Evolutionary conservation across 2,797 vertebrate species (phyloP).

Genomic region (Mastacembelus armatus): DNA sequence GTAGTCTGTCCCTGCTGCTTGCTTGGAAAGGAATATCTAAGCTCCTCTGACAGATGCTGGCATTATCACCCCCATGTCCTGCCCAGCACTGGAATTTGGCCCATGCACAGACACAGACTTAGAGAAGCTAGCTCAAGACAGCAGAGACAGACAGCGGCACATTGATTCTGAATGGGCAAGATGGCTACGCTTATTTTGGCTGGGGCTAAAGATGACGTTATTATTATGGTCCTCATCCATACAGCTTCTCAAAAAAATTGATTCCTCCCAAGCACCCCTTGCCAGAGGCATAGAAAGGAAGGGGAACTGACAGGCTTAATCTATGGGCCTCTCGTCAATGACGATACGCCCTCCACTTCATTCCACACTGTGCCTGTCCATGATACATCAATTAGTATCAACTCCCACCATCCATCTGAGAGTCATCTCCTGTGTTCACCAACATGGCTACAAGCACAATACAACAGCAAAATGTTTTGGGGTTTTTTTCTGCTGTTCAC

Average conservation of each 20-base stretch:
- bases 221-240: constrained; percentile 68
- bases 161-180: constrained; percentile 67
- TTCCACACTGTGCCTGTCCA: constrained; percentile 69
- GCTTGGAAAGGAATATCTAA: constrained; percentile 82
- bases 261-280: constrained; percentile 69
- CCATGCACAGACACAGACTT: constrained; percentile 62
- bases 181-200: constrained; percentile 74
- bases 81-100: constrained; percentile 62
- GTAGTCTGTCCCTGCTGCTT: constrained; percentile 78
- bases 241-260: constrained; percentile 71
- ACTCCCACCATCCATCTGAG: constrained; percentile 50
- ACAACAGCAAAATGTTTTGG: constrained; percentile 24
- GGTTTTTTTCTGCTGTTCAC: constrained; percentile 25
- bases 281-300: constrained; percentile 73
- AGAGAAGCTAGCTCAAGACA: constrained; percentile 54
- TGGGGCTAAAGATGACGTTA: constrained; percentile 66
- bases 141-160: constrained; percentile 57
- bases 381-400: constrained; percentile 77
- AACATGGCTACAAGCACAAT: constrained; percentile 30
- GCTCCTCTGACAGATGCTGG: constrained; percentile 79
- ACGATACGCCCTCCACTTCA: constrained; percentile 71
- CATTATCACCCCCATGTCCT: constrained; percentile 77
- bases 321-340: constrained; percentile 71
- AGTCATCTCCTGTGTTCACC: constrained; percentile 42
- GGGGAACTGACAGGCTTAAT: constrained; percentile 80